Base-by-base conservation (phyloP, 2,113 vertebrate genomes). In the Megalops atlanticus region DNA sequence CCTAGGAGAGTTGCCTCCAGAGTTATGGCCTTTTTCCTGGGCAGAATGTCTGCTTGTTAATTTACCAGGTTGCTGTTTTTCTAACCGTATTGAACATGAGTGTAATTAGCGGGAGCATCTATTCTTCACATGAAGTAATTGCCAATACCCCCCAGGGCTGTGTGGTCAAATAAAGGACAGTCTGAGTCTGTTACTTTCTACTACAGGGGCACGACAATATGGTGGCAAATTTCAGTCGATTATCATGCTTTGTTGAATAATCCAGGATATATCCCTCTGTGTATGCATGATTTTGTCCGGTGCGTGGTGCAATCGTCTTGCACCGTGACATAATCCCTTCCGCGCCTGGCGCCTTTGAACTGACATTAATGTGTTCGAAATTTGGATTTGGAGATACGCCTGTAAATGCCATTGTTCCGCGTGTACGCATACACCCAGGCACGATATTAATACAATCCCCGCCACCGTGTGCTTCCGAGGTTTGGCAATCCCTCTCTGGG, bases 91-190 rank as follows among this genome's bases (percentile, higher is more conserved):
- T 84, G 83, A 85, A 91, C 80, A 45, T 83, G 76, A 73, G 83
- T 84, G 85, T 88, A 92, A 92, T 92, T 90, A 91, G 86, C 2
- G 21, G 47, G 79, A 84, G 80, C 76, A 85, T 90, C 89, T 89
- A 85, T 91, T 91, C 89, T 84, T 82, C 76, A 24, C 43, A 84
- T 86, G 84, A 85, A 84, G 81, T 91, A 92, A 92, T 92, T 91
- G 84, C 88, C 86, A 89, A 88, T 85, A 86, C 86, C 71, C 84
- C 89, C 87, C 76, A 54, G 81, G 87, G 91, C 90, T 83, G 85
- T 89, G 89, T 84, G 81, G 88, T 90, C 85, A 90, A 89, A 89
- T 82, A 77, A 86, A 85, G 84, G 77, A 27, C 43, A 39, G 24
- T 38, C 58, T 8, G 18, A 70, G 83, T 85, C 11, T n/a, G 31